Evolutionary conservation across 2,888 invertebrate genomes (phyloP).

Genomic region (Eupeodes latifasciatus): DNA sequence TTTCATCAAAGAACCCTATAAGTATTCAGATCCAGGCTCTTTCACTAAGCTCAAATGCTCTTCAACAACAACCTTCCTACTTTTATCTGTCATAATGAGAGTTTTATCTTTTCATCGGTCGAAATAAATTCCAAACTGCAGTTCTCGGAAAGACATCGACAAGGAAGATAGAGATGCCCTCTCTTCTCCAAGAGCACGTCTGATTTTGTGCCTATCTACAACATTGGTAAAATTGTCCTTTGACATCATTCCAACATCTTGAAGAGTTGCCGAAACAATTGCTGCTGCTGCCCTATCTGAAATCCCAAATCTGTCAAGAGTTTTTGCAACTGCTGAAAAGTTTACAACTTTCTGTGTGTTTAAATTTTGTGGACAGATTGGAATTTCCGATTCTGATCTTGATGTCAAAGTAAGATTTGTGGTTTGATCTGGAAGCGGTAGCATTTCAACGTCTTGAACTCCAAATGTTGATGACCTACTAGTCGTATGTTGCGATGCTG

Average conservation of each 20-base stretch:
- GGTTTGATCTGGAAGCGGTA: neutral
- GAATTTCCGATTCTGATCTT: neutral
- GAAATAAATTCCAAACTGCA: neutral
- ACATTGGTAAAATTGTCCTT: neutral
- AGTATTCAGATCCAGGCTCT: neutral
- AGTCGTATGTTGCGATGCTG: too few species aligned
- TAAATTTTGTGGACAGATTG: neutral
- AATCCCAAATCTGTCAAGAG: slow-evolving; percentile 2
- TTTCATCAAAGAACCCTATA: neutral
- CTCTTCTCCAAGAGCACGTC: neutral
- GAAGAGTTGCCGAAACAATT: neutral
- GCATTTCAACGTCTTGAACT: neutral
- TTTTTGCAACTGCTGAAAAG: neutral
- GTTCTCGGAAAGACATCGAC: neutral
- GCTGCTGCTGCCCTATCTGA: neutral
- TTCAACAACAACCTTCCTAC: neutral
- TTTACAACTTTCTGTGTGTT: neutral
- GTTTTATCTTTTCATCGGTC: neutral
- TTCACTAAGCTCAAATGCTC: neutral
- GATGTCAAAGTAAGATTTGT: neutral
- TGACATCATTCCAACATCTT: slow-evolving; percentile 6
- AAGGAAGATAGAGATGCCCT: neutral
- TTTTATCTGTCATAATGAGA: neutral
- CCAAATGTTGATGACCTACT: neutral
- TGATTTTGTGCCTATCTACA: neutral